Percentiles rank a stretch among this genome's conserved stretches.
Conservation (phyloP, 2,888 invertebrate species). For the Drosophila vallismaia region DNA sequence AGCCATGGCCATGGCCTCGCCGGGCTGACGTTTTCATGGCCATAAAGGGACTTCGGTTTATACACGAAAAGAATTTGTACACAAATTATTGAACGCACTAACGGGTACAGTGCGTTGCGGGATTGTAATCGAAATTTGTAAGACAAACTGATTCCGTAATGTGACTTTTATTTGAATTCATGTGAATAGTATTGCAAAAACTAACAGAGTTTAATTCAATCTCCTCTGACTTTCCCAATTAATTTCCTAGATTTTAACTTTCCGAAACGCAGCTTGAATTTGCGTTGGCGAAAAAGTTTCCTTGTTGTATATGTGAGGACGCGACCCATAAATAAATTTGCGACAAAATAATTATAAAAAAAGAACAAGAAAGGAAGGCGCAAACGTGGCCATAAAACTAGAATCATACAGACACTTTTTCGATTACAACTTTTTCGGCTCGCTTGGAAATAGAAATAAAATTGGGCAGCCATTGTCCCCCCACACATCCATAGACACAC, state of each 20-base stretch:
- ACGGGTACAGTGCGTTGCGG: constrained; percentile 34
- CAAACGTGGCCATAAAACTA: constrained; percentile 45
- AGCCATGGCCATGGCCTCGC: constrained; percentile 26
- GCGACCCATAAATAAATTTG: constrained; percentile 67
- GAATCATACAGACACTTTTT: constrained; percentile 54
- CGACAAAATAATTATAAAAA: constrained; percentile 72
- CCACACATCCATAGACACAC: neutral
- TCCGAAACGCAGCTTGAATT: neutral
- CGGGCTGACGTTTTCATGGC: constrained; percentile 64
- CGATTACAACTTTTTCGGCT: constrained; percentile 74
- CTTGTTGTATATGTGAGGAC: constrained; percentile 42
- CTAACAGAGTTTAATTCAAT: neutral
- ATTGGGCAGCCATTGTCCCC: constrained; percentile 54
- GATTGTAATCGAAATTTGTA: constrained; percentile 4
- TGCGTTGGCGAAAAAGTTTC: constrained; percentile 12
- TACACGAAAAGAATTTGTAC: constrained; percentile 57
- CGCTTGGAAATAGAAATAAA: constrained; percentile 61
- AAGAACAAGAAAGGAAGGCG: constrained; percentile 16
- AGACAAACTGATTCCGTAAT: constrained; percentile 4
- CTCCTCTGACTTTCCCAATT: neutral
- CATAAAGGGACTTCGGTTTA: constrained; percentile 67
- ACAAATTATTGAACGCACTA: constrained; percentile 77
- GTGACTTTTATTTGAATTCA: neutral
- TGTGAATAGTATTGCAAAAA: neutral
- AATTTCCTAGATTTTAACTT: neutral